phyloP scores from a whole-genome alignment of 2,797 vertebrate genomes.

The Cossypha polioptera region DNA sequence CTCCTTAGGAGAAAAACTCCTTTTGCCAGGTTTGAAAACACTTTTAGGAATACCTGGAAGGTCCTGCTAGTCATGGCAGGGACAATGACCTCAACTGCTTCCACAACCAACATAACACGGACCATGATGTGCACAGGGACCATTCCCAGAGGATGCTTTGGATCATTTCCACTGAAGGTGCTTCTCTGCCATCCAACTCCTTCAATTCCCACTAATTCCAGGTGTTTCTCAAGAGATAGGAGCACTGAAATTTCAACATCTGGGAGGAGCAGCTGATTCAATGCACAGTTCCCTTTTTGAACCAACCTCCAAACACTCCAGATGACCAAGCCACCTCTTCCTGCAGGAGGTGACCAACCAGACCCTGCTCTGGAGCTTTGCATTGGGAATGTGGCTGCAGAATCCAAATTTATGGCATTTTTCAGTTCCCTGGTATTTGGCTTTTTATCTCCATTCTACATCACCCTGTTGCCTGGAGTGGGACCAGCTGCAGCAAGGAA shows the following conservation, averaged over 20 bases:
- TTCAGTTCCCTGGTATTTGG: not conserved
- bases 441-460: not conserved
- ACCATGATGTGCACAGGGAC: fast-evolving
- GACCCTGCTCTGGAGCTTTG: not conserved
- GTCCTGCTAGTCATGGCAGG: not conserved
- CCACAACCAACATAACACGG: fast-evolving
- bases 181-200: not conserved
- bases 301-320: not conserved
- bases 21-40: not conserved
- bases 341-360: not conserved
- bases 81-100: not conserved
- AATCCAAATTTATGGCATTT: not conserved
- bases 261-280: not conserved
- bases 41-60: not conserved
- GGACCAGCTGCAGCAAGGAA: not conserved
- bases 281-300: not conserved
- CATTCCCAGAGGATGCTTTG: not conserved
- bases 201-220: not conserved
- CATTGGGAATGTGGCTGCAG: fast-evolving
- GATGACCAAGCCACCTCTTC: not conserved
- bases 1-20: not conserved
- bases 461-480: not conserved
- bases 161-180: not conserved
- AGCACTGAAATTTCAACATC: not conserved
- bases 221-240: fast-evolving